A percentile compares a stretch with the other conserved stretches of the same genome.
Evolutionary conservation across 2,888 invertebrate genomes (phyloP).

Genomic region (Noctua janthina): DNA sequence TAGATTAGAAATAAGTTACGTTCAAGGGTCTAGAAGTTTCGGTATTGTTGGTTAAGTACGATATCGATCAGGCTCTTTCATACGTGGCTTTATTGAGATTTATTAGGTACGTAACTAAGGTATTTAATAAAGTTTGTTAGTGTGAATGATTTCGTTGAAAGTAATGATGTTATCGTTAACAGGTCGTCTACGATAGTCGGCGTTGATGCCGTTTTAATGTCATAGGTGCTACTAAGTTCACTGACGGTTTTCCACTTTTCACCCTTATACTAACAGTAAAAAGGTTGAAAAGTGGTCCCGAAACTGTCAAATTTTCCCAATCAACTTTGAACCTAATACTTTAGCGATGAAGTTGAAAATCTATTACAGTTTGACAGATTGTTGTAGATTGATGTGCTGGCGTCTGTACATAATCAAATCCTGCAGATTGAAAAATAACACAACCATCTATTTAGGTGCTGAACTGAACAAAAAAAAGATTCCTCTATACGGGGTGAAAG

Average conservation of each 20-base stretch:
- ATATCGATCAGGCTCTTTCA: conserved; percentile 39
- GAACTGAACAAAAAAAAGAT: neutral
- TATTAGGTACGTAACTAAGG: neutral
- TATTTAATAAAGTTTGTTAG: neutral
- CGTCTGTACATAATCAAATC: neutral
- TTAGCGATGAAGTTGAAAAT: too few relatives aligned
- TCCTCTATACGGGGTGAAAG: neutral
- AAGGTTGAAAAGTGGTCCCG: neutral
- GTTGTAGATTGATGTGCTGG: too few relatives aligned
- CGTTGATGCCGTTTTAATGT: neutral
- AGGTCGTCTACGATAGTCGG: neutral
- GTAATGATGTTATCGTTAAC: neutral
- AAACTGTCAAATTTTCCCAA: too few relatives aligned
- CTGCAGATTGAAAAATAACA: neutral
- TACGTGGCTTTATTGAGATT: conserved; percentile 11
- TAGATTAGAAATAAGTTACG: conserved; percentile 63
- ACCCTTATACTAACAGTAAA: too few relatives aligned
- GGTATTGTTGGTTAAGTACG: conserved; percentile 50
- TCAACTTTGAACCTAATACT: too few relatives aligned
- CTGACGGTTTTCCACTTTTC: too few relatives aligned
- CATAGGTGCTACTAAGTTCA: too few relatives aligned
- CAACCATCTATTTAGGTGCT: too few relatives aligned
- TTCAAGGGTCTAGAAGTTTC: conserved; percentile 45
- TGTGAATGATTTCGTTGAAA: conserved; percentile 2
- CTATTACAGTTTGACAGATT: too few relatives aligned